Base-by-base conservation (phyloP, 2,888 invertebrate genomes). In the Tribolium freemani region DNA sequence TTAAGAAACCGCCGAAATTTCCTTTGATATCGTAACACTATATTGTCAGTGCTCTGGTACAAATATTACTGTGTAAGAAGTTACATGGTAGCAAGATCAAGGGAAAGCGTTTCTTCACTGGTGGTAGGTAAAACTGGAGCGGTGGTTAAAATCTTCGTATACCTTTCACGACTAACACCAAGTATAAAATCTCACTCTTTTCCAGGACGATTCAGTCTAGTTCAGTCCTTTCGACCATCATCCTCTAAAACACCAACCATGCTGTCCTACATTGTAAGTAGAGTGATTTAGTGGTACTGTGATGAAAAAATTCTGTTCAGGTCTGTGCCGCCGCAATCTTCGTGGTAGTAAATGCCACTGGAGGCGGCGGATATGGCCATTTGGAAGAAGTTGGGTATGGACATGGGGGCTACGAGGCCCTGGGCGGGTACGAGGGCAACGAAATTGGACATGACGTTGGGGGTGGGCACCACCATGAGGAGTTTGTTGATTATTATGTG, bases 401-500 rank as follows among this genome's bases (percentile, higher is more conserved):
- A 57, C 73, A 74, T 20, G 82, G 76, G 57, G 73, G 72, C 50
- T 72, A 72, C 13, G 80, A 73, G 30, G 78, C 76, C 50, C 76
- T 72, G 26, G 70, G 58, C 11, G 70, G 69, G 21, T 73, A 75
- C 20, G 78, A 75, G 16, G 76, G 72, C 20, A 76, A 77, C 50
- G 80, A 76, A 21, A 73, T 76, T 53, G 78, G 76, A 20, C 74
- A 75, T 53, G 69, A 64, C 16, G 20, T 53, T 11, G 77, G 72
- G 54, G 66, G 69, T 21, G 74, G 75, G n/a, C 78, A 76, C 20
- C 77, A 80, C n/a, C 77, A 80, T n/a, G 79, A 82, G 69, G 82
- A 84, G 75, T 78, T 81, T 73, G 75, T 83, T 45, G 84, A 85
- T 75, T 84, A 85, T 72, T 81, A 85, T 70, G 85, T 85, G 79